phyloP scores from a whole-genome alignment of 2,797 vertebrate species.

The Menidia menidia region DNA sequence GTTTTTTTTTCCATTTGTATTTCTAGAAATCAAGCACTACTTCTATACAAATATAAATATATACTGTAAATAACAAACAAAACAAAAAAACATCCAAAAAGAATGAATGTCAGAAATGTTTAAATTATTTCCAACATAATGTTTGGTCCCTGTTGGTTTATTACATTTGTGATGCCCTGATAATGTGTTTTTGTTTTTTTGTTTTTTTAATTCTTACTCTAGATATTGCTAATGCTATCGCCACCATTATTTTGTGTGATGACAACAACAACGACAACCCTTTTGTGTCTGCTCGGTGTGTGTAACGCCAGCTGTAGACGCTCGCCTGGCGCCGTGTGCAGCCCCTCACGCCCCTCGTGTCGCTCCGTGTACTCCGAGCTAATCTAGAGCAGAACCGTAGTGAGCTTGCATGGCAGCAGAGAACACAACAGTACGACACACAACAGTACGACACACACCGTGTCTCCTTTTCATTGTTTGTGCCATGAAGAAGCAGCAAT shows the following conservation, averaged over 20 bases:
- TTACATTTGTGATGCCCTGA: slow-evolving; percentile 87
- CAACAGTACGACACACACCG: slow-evolving; percentile 64
- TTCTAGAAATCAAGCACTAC: slow-evolving; percentile 84
- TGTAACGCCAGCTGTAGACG: slow-evolving; percentile 85
- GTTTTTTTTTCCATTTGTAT: slow-evolving; percentile 69
- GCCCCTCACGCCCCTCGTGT: slow-evolving; percentile 60
- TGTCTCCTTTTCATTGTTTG: slow-evolving; percentile 85
- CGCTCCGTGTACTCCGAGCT: slow-evolving; percentile 75
- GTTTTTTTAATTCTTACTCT: slow-evolving; percentile 34
- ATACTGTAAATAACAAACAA: slow-evolving; percentile 63
- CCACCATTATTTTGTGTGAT: slow-evolving; percentile 75
- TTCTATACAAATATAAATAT: slow-evolving; percentile 79
- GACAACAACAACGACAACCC: slow-evolving; percentile 37
- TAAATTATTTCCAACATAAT: slow-evolving; percentile 82
- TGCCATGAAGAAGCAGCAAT: slow-evolving; percentile 92
- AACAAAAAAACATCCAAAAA: slow-evolving; percentile 64
- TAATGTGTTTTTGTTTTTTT: slow-evolving; percentile 79
- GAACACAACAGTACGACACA: slow-evolving; percentile 64
- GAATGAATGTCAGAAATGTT: slow-evolving; percentile 80
- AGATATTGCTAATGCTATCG: slow-evolving; percentile 78
- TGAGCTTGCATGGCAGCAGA: slow-evolving; percentile 88
- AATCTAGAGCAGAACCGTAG: slow-evolving; percentile 80
- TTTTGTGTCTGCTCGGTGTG: slow-evolving; percentile 86
- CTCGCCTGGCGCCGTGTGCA: slow-evolving; percentile 80
- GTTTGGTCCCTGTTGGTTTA: slow-evolving; percentile 81